These are phyloP conservation scores for Asarcornis scutulata DNA, from an alignment of 2,113 vertebrate genomes.

Conservation along the genomic window DNA sequence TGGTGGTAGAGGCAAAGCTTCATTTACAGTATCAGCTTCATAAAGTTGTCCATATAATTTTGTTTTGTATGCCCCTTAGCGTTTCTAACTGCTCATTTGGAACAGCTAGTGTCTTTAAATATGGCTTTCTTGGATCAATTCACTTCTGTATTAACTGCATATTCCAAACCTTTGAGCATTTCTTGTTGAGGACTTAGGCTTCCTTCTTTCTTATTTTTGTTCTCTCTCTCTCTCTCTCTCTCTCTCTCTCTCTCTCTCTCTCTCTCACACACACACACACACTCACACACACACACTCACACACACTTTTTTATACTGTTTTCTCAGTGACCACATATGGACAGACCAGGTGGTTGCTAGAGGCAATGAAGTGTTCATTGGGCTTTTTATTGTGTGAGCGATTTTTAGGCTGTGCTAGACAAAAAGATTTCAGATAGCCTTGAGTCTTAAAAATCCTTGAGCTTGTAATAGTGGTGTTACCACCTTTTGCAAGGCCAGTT, in stretches of 20 bases:
- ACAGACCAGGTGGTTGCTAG: slow-evolving; percentile 36
- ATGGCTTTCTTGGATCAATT: background rate
- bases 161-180: background rate
- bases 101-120: background rate
- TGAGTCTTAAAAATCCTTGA: slow-evolving; percentile 18
- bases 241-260: background rate
- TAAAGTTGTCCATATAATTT: background rate
- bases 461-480: background rate
- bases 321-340: background rate
- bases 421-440: slow-evolving; percentile 2
- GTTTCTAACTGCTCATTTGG: background rate
- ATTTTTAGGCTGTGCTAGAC: background rate
- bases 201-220: background rate
- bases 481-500: background rate
- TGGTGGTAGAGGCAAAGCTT: background rate
- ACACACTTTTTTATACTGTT: background rate
- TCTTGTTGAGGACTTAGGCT: background rate
- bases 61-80: background rate
- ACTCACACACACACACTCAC: background rate
- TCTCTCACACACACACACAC: too few relatives aligned
- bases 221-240: background rate
- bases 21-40: background rate
- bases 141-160: background rate
- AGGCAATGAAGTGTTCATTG: background rate
- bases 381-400: background rate